Evolutionary conservation across 2,888 invertebrate genomes (phyloP), one percentile per base, ranked within the genome.

Genomic region (Monoplex corrugatus): DNA sequence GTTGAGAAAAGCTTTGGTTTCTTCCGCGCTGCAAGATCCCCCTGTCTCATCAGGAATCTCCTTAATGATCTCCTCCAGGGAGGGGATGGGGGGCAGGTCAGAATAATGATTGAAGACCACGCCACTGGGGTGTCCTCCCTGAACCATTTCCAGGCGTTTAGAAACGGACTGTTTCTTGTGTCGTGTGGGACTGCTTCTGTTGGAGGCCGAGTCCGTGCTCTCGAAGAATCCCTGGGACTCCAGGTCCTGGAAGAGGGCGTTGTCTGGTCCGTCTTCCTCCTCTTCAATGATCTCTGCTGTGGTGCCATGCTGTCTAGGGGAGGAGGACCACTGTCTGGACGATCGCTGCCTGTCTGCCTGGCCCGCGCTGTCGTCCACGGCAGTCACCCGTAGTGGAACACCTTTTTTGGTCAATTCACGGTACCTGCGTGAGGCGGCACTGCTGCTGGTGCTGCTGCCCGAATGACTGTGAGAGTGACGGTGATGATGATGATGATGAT

Each of bases 361-460:
- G 44, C 35, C 35, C 40, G 16, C 32, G 80, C 23, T 89, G 85
- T 50, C 91, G 90, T 88, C 89, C 89, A 82, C 91, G 2, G 93
- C 92, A n/a, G 94, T 94, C 1, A 94, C 93, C 63, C 94, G 88
- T 38, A 94, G 86, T n/a, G 94, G 94, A 35, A 94, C 94, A 0
- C 94, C 94, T 87, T 93, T 92, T 83, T 92, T 93, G 3, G 93
- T 92, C 19, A 94, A 91, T 90, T 94, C 93, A 32, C 93, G 88
- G 89, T 94, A 94, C 40, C 94, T 91, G 86, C 89, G 75, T 8
- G 89, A 90, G 8, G 90, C 90, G 5, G 89, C 86, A 50, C 89
- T 91, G 63, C 90, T 91, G 44, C 89, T 86, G 43, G 85, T 87
- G 32, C 89, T 91, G 75, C 91, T 90, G 23, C 86, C 35, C 45